These are phyloP conservation scores for Aphelenchoides avenae DNA, from an alignment of 1,140 invertebrate genomes.

Conservation along the genomic window DNA sequence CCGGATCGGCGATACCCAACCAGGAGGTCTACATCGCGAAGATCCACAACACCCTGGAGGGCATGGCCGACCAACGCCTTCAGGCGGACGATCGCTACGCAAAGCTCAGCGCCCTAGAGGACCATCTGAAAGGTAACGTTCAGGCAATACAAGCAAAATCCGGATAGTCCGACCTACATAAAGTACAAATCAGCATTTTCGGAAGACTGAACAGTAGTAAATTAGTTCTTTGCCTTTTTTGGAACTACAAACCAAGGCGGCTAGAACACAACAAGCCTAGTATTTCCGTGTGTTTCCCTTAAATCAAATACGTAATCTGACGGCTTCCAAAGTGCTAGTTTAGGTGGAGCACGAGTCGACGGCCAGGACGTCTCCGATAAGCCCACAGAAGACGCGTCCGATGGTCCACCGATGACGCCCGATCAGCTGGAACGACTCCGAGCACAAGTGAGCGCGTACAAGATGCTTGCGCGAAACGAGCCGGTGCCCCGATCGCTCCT, in stretches of 20 bases:
- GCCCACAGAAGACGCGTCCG: too few relatives aligned
- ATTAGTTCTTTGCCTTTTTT: background rate
- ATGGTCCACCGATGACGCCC: background rate
- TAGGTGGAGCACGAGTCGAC: background rate
- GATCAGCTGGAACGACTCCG: constrained; percentile 70
- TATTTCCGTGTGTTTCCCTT: constrained; percentile 7
- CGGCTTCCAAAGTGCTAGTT: background rate
- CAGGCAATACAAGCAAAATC: constrained; percentile 6
- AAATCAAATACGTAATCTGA: constrained; percentile 65
- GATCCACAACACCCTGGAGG: constrained; percentile 39
- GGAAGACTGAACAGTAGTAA: background rate
- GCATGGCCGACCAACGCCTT: constrained; percentile 41
- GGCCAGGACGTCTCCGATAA: constrained; percentile 1
- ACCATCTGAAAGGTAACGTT: constrained; percentile 28
- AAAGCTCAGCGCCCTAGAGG: constrained; percentile 27
- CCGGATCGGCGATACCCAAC: constrained; percentile 8
- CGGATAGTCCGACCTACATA: background rate
- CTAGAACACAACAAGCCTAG: background rate
- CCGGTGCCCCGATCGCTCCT: constrained; percentile 65
- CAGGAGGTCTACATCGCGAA: constrained; percentile 33
- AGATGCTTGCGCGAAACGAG: constrained; percentile 81
- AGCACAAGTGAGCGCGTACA: constrained; percentile 91
- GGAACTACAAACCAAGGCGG: constrained; percentile 1
- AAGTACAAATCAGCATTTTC: constrained; percentile 4
- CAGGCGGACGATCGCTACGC: constrained; percentile 36